Conservation (phyloP, 2,888 invertebrate genomes). For the Hylaea fasciaria region DNA sequence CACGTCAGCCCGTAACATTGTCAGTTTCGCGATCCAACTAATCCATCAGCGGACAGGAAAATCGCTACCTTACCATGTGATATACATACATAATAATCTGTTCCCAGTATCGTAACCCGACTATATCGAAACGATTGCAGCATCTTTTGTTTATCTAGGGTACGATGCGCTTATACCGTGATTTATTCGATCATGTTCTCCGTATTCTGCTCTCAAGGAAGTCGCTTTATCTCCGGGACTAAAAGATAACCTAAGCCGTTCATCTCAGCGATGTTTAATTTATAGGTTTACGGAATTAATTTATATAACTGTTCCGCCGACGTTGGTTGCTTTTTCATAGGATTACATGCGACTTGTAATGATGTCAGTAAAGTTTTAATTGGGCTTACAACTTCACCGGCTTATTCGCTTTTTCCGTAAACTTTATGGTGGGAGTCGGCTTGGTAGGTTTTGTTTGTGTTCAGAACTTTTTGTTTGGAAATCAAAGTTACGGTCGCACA, state of each 20-base stretch:
- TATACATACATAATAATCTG: slow-evolving; percentile 28
- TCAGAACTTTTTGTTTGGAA: slow-evolving; percentile 7
- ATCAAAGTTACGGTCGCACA: slow-evolving; percentile 8
- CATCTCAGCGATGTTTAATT: slow-evolving; percentile 42
- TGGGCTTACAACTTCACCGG: slow-evolving; percentile 29
- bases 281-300: slow-evolving; percentile 33
- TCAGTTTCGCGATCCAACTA: slow-evolving; percentile 50
- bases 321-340: slow-evolving; percentile 25
- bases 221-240: slow-evolving; percentile 45
- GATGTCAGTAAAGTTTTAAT: slow-evolving; percentile 22
- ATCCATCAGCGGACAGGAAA: slow-evolving; percentile 49
- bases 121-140: slow-evolving; percentile 39
- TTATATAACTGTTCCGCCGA: slow-evolving; percentile 37
- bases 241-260: slow-evolving; percentile 46
- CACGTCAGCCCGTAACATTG: slow-evolving; percentile 34
- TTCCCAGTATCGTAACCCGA: slow-evolving; percentile 34
- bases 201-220: slow-evolving; percentile 44
- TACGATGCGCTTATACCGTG: slow-evolving; percentile 45
- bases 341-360: slow-evolving; percentile 14
- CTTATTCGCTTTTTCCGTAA: slow-evolving; percentile 7
- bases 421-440: slow-evolving; percentile 12
- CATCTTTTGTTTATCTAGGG: slow-evolving; percentile 49
- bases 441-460: slow-evolving; percentile 12
- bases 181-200: slow-evolving; percentile 52
- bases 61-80: slow-evolving; percentile 25